Conservation (phyloP, 2,888 invertebrate genomes). For the Griposia aprilina region DNA sequence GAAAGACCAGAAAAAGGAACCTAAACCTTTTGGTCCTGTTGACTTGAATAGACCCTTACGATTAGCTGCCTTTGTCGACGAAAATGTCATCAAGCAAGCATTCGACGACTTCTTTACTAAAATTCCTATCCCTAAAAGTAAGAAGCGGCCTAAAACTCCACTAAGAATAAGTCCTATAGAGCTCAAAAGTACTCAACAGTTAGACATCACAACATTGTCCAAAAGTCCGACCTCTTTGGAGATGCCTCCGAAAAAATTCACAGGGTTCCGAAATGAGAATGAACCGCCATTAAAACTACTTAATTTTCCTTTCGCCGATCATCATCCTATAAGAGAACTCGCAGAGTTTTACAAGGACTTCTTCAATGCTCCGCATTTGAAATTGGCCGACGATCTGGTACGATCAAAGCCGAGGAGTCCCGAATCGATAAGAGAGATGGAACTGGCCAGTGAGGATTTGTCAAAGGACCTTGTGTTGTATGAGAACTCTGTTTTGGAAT, state of each 20-base stretch:
- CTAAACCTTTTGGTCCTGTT: slow-evolving; percentile 80
- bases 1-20: slow-evolving; percentile 85
- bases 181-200: slow-evolving; percentile 83
- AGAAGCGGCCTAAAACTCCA: slow-evolving; percentile 77
- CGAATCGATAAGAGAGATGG: slow-evolving; percentile 75
- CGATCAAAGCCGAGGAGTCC: slow-evolving; percentile 68
- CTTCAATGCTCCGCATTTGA: slow-evolving; percentile 92
- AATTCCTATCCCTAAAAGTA: slow-evolving; percentile 82
- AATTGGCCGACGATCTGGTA: slow-evolving; percentile 77
- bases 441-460: slow-evolving; percentile 89
- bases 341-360: slow-evolving; percentile 95
- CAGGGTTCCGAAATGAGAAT: slow-evolving; percentile 86
- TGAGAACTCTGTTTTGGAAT: slow-evolving; percentile 93
- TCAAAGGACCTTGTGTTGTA: slow-evolving; percentile 93
- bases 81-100: slow-evolving; percentile 78
- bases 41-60: slow-evolving; percentile 94
- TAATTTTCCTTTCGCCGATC: slow-evolving; percentile 94
- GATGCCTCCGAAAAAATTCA: slow-evolving; percentile 85
- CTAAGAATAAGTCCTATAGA: slow-evolving; percentile 67
- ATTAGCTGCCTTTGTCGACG: slow-evolving; percentile 94
- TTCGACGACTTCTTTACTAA: slow-evolving; percentile 83
- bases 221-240: slow-evolving; percentile 85
- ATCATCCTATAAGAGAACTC: slow-evolving; percentile 93
- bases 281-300: slow-evolving; percentile 93
- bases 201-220: slow-evolving; percentile 76